These are phyloP conservation scores for Agrilus mali DNA, from an alignment of 2,888 invertebrate species.

Conservation along the genomic window DNA sequence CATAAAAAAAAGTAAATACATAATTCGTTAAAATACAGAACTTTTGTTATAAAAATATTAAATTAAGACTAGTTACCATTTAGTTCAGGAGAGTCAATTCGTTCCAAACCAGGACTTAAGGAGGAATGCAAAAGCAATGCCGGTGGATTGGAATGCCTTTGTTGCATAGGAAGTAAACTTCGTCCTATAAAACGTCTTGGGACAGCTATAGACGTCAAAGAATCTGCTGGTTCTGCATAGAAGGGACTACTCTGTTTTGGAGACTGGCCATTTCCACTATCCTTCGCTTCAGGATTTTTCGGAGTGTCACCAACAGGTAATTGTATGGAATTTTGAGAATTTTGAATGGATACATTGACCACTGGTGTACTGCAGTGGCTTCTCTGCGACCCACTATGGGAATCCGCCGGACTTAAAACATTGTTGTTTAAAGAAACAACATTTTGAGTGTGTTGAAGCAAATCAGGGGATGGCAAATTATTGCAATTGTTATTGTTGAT, in stretches of 20 bases:
- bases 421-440: slow-evolving; percentile 44
- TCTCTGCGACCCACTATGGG: slow-evolving; percentile 20
- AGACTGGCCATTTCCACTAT: slow-evolving; percentile 13
- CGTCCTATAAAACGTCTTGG: slow-evolving; percentile 22
- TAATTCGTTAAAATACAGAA: too few species aligned
- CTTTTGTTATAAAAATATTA: not conserved
- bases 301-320: slow-evolving; percentile 18
- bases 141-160: slow-evolving; percentile 38
- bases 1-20: too few species aligned
- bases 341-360: slow-evolving; percentile 14
- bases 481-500: slow-evolving; percentile 5
- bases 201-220: slow-evolving; percentile 48
- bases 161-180: slow-evolving; percentile 26
- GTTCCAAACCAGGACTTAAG: slow-evolving; percentile 28
- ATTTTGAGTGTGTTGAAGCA: slow-evolving; percentile 37
- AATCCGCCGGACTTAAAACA: slow-evolving; percentile 32
- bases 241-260: slow-evolving; percentile 72
- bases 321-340: slow-evolving; percentile 29
- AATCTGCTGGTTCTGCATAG: slow-evolving; percentile 82
- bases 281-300: slow-evolving; percentile 8
- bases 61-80: slow-evolving; percentile 21
- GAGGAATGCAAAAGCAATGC: slow-evolving; percentile 27
- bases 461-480: slow-evolving; percentile 27
- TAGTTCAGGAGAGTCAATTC: slow-evolving; percentile 32
- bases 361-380: slow-evolving; percentile 26